Base-by-base conservation (phyloP, 2,797 vertebrate genomes). In the Adelosebastes latens region DNA sequence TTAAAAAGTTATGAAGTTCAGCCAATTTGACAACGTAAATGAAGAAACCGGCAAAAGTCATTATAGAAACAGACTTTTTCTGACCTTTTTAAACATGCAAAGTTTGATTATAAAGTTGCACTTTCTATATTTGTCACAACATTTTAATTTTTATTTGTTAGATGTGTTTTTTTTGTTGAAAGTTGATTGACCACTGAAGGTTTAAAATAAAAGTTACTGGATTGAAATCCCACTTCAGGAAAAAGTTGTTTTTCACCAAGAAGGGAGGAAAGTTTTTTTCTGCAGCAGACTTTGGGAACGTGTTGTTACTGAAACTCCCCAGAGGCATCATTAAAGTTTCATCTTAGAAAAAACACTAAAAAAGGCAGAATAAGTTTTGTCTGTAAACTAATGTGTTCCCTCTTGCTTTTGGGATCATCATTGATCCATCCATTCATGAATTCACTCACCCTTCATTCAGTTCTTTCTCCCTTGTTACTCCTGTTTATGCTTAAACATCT, bases 271-370 rank as follows among this genome's bases (percentile, higher is more conserved):
- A 2, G 27, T 61, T 52, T 10, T 60, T 52, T 65, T 63, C n/a
- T 20, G 0, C 8, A 53, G 24, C 31, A 39, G 65, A 53, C 59
- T 65, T 42, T 52, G 39, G 2, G 63, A 56, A 61, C 8, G 3
- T 39, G 59, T 56, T 76, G 27, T 46, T 71, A 14, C 20, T 32
- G 52, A 81, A 27, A 22, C 24, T 62, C 39, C 74, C 24, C 73
- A 49, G 11, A 61, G 77, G 46, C 42, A 1, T 42, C 31, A 75
- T 74, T 71, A 68, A 84, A 77, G 32, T 81, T 83, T 83, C 31
- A 80, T 82, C 56, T 46, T 13, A 56, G 16, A 72, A 8, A n/a
- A 46, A 18, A 46, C 16, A 18, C 16, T 18, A 11, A 69, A 74
- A 59, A 58, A 42, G 31, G 27, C 22, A 13, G 22, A n/a, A 20